Percentiles rank a stretch among this genome's conserved stretches.
These are phyloP conservation scores for Spheniscus humboldti DNA, from an alignment of 2,797 vertebrate species.

Conservation along the genomic window DNA sequence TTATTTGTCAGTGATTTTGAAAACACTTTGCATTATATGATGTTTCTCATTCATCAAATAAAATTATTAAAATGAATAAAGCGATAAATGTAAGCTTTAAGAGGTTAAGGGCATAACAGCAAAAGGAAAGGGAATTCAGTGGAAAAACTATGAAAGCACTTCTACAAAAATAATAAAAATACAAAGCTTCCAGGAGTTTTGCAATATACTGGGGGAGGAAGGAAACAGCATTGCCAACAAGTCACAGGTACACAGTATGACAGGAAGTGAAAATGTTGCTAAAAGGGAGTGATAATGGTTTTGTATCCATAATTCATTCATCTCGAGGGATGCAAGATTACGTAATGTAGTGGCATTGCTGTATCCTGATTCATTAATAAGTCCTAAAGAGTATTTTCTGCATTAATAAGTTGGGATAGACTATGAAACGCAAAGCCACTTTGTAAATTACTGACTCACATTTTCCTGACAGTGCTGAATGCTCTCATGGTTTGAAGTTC, in stretches of 20 bases:
- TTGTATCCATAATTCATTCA: slow-evolving; percentile 37
- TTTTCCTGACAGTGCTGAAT: neutral
- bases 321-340: neutral
- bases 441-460: neutral
- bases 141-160: neutral
- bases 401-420: neutral
- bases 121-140: neutral
- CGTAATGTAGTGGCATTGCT: neutral
- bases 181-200: neutral
- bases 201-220: neutral
- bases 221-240: neutral
- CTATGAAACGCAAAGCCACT: neutral
- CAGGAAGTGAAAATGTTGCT: neutral
- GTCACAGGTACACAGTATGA: neutral
- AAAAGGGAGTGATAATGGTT: slow-evolving; percentile 22
- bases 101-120: neutral
- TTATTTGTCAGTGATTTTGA: neutral
- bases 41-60: neutral
- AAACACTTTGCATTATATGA: neutral
- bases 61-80: neutral
- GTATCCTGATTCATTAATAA: slow-evolving; percentile 13
- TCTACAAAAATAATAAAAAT: neutral
- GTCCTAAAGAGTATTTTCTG: neutral
- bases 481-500: neutral
- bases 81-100: neutral